Conservation (phyloP, 2,797 vertebrate genomes). For the Coreius guichenoti region DNA sequence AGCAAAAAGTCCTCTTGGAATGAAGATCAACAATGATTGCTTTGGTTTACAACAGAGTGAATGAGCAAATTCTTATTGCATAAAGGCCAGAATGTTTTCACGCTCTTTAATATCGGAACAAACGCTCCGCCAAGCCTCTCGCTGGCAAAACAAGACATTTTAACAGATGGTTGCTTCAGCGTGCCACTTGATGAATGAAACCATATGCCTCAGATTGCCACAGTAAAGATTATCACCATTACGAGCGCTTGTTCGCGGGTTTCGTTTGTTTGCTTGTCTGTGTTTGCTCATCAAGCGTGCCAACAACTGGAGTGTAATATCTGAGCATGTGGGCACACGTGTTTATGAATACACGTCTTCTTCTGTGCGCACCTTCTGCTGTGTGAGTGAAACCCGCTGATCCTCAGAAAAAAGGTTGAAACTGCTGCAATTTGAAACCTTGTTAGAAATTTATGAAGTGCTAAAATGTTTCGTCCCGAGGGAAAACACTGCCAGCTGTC, state of each 20-base stretch:
- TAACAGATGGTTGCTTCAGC: constrained; percentile 43
- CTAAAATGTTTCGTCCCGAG: constrained; percentile 96
- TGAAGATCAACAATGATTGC: constrained; percentile 36
- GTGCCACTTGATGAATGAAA: constrained; percentile 52
- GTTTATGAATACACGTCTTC: constrained; percentile 33
- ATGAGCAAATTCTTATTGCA: constrained; percentile 26
- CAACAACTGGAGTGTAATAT: constrained; percentile 31
- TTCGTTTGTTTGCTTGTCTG: constrained; percentile 55
- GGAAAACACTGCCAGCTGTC: constrained; percentile 91
- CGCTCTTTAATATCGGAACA: constrained; percentile 37
- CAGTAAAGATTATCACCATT: constrained; percentile 49
- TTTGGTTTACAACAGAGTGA: constrained; percentile 20
- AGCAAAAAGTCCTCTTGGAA: constrained; percentile 20
- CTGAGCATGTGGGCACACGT: constrained; percentile 52
- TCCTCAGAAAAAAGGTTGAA: constrained; percentile 85
- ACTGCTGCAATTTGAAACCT: constrained; percentile 94
- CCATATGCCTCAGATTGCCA: constrained; percentile 56
- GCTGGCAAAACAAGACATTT: constrained; percentile 50
- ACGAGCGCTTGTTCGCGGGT: constrained; percentile 40
- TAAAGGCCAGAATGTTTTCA: constrained; percentile 42
- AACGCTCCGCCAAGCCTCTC: constrained; percentile 43
- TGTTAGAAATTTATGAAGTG: constrained; percentile 99
- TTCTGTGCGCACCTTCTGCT: constrained; percentile 53
- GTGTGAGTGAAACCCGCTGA: constrained; percentile 72
- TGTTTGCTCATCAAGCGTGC: constrained; percentile 38